Conservation (phyloP, 2,113 vertebrate genomes). For the Sarotherodon lohbergeri region DNA sequence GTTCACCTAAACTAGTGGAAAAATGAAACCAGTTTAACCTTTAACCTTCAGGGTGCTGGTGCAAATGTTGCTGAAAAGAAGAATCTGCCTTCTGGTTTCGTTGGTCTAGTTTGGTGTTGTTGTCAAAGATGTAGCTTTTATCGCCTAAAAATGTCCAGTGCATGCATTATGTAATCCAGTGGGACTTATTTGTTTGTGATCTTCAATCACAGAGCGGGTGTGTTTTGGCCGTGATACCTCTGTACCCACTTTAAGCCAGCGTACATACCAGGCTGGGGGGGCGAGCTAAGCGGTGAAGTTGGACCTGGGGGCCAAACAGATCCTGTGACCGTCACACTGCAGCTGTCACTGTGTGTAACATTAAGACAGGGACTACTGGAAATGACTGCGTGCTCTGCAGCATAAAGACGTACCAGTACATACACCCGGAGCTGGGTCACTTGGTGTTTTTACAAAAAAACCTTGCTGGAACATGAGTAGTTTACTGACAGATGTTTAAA, state of each 20-base stretch:
- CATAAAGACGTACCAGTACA: fast-evolving
- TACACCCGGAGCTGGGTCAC: not conserved
- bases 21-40: not conserved
- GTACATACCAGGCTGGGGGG: constrained; percentile 42
- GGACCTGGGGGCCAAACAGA: constrained; percentile 26
- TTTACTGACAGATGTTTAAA: not conserved
- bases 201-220: not conserved
- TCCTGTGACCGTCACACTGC: constrained; percentile 62
- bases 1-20: not conserved
- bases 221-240: not conserved
- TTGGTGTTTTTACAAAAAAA: not conserved
- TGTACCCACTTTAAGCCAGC: constrained; percentile 10
- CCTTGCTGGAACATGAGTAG: not conserved
- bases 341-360: constrained; percentile 65
- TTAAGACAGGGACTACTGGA: constrained; percentile 44
- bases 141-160: not conserved
- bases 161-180: not conserved
- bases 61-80: not conserved
- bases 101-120: not conserved
- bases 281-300: not conserved
- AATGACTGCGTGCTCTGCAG: not conserved
- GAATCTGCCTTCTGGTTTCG: not conserved
- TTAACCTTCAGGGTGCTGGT: not conserved
- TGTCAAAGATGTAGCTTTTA: not conserved
- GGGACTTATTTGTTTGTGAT: not conserved